These are phyloP conservation scores for Agraylea sexmaculata DNA, from an alignment of 1,140 invertebrate genomes.

Conservation along the genomic window DNA sequence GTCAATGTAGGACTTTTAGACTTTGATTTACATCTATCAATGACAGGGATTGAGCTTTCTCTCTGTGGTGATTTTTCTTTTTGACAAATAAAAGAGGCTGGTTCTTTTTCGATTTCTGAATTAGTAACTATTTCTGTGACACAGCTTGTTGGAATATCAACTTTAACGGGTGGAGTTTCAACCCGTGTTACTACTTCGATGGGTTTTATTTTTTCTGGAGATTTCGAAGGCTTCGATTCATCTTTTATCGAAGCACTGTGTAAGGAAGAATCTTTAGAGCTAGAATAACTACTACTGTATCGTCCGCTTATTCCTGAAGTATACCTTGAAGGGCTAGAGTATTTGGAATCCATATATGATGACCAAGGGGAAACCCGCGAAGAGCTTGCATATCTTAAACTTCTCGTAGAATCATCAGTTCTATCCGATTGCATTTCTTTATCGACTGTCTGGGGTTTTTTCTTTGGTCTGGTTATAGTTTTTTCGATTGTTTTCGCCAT, in stretches of 20 bases:
- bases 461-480: conserved; percentile 45
- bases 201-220: conserved; percentile 5
- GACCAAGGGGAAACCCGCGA: conserved; percentile 50
- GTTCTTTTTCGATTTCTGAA: conserved; percentile 1
- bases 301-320: conserved; percentile 26
- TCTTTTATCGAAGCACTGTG: conserved; percentile 11
- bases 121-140: conserved; percentile 3
- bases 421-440: conserved; percentile 58
- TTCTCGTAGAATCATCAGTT: conserved; percentile 48
- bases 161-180: not conserved
- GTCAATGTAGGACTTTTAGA: conserved; percentile 9
- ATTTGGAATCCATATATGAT: conserved; percentile 49
- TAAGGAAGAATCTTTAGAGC: conserved; percentile 28
- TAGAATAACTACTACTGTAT: conserved; percentile 21
- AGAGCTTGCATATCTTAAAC: conserved; percentile 45
- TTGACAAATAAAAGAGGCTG: not conserved
- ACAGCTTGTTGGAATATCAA: conserved; percentile 1
- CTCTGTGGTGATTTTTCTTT: conserved; percentile 4
- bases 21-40: conserved; percentile 14
- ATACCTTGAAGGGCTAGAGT: conserved; percentile 36
- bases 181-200: not conserved
- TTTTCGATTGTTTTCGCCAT: conserved; percentile 57
- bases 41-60: conserved; percentile 4
- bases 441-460: conserved; percentile 43
- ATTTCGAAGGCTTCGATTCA: conserved; percentile 21